These are phyloP conservation scores for Drosophila nr. fundita DNA, from an alignment of 2,888 invertebrate genomes.

Conservation along the genomic window DNA sequence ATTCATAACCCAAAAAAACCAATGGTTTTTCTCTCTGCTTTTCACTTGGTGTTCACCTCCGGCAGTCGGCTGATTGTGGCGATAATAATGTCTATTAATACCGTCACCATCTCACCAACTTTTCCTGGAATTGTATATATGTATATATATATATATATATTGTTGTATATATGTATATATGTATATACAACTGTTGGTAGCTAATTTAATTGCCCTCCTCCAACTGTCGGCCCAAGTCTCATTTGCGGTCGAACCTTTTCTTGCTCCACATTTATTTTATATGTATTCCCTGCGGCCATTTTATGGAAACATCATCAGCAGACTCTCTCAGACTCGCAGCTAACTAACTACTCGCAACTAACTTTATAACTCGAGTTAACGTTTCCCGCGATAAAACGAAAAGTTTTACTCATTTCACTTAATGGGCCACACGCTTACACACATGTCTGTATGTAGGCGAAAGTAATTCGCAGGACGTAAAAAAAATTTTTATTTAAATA, in stretches of 20 bases:
- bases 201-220: slow-evolving; percentile 40
- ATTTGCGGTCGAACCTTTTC: slow-evolving; percentile 40
- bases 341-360: not conserved
- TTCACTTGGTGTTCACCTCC: slow-evolving; percentile 15
- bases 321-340: not conserved
- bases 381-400: not conserved
- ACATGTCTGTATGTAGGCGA: not conserved
- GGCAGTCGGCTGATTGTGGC: slow-evolving; percentile 44
- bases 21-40: slow-evolving; percentile 11
- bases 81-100: slow-evolving; percentile 73
- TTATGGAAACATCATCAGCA: slow-evolving; percentile 61
- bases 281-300: slow-evolving; percentile 71
- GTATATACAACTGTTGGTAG: slow-evolving; percentile 7
- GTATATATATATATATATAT: no score
- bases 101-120: slow-evolving; percentile 5
- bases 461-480: slow-evolving; percentile 9
- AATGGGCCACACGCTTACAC: slow-evolving; percentile 21
- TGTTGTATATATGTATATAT: not conserved
- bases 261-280: slow-evolving; percentile 39
- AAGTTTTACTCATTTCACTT: slow-evolving; percentile 32
- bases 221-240: slow-evolving; percentile 28
- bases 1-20: slow-evolving; percentile 65
- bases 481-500: slow-evolving; percentile 40
- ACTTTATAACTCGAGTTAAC: not conserved
- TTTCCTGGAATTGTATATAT: not conserved